Evolutionary conservation across 2,888 invertebrate genomes (phyloP), one percentile per base, ranked within the genome.

Genomic region (Troglohyphantes excavatus): DNA sequence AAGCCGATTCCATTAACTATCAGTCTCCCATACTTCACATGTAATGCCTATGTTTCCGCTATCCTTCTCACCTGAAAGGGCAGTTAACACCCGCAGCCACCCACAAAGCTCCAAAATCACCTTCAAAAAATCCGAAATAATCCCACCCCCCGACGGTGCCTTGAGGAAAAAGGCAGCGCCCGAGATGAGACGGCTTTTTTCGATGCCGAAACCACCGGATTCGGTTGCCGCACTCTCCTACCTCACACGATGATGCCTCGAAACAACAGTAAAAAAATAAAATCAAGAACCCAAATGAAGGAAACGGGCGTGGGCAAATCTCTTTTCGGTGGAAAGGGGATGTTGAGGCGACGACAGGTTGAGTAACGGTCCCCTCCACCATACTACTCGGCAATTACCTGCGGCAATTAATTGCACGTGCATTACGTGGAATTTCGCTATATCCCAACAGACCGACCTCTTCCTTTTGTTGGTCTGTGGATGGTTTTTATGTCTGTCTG

Each of bases 241-340:
- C 85, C 85, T n/a, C 85, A 85, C 85, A 85, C 85, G 85, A 85
- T n/a, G 84, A 29, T 72, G 33, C 9, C 33, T 33, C 33, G 33
- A 9, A 46, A 17, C 46, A 46, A 17, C 46, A 46, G 2, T 17
- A 3, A 3, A 46, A 46, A 46, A 9, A 46, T 17, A 46, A 46
- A 46, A 39, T 6, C 3, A 39, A 9, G 6, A 3, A 39, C 9
- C 39, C 39, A 39, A 46, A 46, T 46, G 13, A 83, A 72, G 72
- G 33, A 19, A 84, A 59, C 17, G 79, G 82, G 82, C 70, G 70
- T 59, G 59, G 70, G 19, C 27, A 76, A 61, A 43, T 65, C 43
- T 23, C 7, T 5, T 19, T 3, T 33, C 33, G 3, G n/a, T n/a
- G n/a, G n/a, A 6, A 33, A 9, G 33, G 33, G 33, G n/a, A 7